Evolutionary conservation across 2,113 vertebrate species (phyloP).

Genomic region (Varanus komodoensis): DNA sequence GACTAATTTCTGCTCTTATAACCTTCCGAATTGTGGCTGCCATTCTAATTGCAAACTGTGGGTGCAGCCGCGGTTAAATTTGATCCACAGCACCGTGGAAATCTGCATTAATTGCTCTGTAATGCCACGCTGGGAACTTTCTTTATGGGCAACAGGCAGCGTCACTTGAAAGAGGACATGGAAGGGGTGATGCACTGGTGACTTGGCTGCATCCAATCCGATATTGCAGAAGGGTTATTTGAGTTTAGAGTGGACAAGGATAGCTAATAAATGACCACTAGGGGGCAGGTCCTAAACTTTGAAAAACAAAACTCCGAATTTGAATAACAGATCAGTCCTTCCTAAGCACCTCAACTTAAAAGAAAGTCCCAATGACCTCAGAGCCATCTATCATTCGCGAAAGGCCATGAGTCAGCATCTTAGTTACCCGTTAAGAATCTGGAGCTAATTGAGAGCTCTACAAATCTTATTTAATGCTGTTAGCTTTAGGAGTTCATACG

Average conservation of each 20-base stretch:
- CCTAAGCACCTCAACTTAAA: neutral
- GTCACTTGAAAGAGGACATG: fast-evolving
- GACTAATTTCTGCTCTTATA: constrained; percentile 3
- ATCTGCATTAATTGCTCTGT: constrained; percentile 3
- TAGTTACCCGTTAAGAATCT: neutral
- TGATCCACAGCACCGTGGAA: neutral
- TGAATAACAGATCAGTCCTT: neutral
- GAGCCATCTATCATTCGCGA: neutral
- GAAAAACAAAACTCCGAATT: neutral
- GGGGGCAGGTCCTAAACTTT: neutral
- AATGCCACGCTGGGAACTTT: neutral
- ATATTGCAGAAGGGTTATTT: neutral
- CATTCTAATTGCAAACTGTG: constrained; percentile 22
- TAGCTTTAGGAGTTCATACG: neutral
- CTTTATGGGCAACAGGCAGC: neutral
- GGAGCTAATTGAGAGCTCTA: neutral
- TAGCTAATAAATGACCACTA: neutral
- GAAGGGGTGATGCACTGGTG: neutral
- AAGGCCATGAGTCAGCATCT: neutral
- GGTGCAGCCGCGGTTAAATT: fast-evolving
- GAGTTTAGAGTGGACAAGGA: neutral
- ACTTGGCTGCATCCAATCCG: neutral
- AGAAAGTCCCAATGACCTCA: neutral
- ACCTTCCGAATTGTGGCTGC: neutral
- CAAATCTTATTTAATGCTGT: neutral